Conservation (phyloP, 2,797 vertebrate species). For the Odontamblyopus lacepedii region DNA sequence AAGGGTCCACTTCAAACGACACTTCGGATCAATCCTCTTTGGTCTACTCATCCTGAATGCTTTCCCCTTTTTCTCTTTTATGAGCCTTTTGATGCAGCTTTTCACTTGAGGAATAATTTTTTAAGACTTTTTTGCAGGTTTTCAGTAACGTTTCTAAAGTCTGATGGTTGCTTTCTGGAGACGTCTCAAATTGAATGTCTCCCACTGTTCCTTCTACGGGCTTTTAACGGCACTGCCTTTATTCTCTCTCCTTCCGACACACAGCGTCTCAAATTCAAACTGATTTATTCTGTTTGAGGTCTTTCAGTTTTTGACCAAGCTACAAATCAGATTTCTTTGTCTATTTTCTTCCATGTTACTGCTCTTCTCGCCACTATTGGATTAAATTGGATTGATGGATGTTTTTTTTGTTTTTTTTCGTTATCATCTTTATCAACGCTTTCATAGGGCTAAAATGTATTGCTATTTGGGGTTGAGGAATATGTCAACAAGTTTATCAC, state of each 20-base stretch:
- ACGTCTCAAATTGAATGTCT: conserved; percentile 17
- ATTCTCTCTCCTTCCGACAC: conserved; percentile 39
- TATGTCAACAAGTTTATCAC: too few species aligned
- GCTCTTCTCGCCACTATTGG: conserved; percentile 10
- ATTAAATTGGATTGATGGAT: conserved; percentile 9
- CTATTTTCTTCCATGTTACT: conserved; percentile 6
- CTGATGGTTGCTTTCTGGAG: conserved; percentile 17
- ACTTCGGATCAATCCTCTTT: conserved; percentile 5
- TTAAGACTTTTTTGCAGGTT: neutral
- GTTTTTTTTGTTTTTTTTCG: conserved; percentile 21
- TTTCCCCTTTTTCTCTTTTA: conserved; percentile 14
- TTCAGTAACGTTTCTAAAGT: conserved; percentile 14
- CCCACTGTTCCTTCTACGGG: conserved; percentile 12
- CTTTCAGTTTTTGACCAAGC: conserved; percentile 32
- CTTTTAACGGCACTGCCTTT: conserved; percentile 29
- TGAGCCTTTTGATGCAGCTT: conserved; percentile 11
- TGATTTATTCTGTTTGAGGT: conserved; percentile 63
- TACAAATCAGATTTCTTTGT: conserved; percentile 31
- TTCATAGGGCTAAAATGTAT: neutral
- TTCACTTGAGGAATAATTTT: conserved; percentile 8
- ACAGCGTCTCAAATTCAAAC: conserved; percentile 34
- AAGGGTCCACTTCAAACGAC: conserved; percentile 11
- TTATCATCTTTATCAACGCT: conserved; percentile 15
- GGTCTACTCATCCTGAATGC: conserved; percentile 8
- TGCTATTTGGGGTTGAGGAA: neutral